Base-by-base conservation (phyloP, 2,113 vertebrate genomes). In the Zosterops hypoxanthus region DNA sequence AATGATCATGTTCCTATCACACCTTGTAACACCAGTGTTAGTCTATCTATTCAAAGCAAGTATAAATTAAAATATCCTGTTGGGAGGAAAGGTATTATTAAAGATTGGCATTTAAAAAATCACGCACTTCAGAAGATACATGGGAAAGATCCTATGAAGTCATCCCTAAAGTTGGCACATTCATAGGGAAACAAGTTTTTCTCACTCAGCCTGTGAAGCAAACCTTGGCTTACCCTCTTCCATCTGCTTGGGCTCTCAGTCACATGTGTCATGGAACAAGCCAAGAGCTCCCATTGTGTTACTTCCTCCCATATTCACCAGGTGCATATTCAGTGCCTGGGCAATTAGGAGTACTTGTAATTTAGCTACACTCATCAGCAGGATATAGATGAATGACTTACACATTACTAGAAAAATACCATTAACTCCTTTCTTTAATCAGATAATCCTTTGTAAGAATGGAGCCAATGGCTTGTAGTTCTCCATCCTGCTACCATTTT, bases 31-130 rank as follows among this genome's bases (percentile, higher is more conserved):
- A 94, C 4, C 87, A 73, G 31, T 42, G 53, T 71, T 88, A 90
- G 61, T 44, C 33, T 71, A 64, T 52, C 66, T 97, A 96, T 94
- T 94, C 95, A 95, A 94, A 95, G 46, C 47, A 83, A 83, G 91
- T 75, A 73, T 71, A 90, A 92, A 95, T 87, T 77, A 89, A 49
- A 95, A 90, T 88, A 89, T 70, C 90, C 56, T 91, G 9, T 39
- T 66, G n/a, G 28, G n/a, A 82, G 39, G n/a, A 86, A 95, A 90
- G 73, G 12, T 80, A 66, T 96, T 71, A 93, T 88, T 94, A 82
- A 86, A 88, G 69, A 91, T 31, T 89, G 76, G 90, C 65, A 79
- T 82, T 89, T 36, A 53, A 72, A 82, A 95, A 52, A 25, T 52
- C 34, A 64, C 1, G 28, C 33, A 80, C 16, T 95, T 70, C 44